These are phyloP conservation scores for Drosophila limbata DNA, from an alignment of 2,888 invertebrate genomes.

Conservation along the genomic window DNA sequence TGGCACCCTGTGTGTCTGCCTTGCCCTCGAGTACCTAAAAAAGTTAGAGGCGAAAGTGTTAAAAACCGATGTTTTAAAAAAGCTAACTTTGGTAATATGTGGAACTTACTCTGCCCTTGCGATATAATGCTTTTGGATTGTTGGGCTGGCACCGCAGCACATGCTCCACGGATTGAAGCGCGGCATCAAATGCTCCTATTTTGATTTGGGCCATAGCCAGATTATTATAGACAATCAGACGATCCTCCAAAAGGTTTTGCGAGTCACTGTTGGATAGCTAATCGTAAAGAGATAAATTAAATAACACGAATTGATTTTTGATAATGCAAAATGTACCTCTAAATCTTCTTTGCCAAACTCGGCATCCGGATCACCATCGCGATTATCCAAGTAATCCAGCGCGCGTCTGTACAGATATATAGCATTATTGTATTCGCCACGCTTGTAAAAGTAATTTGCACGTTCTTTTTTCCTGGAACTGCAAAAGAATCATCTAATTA, in stretches of 20 bases:
- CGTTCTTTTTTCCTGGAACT: slow-evolving; percentile 92
- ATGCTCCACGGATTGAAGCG: slow-evolving; percentile 92
- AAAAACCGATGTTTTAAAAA: too few relatives aligned
- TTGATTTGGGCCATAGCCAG: slow-evolving; percentile 97
- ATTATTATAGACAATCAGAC: slow-evolving; percentile 95
- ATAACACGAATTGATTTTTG: neutral
- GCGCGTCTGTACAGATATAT: slow-evolving; percentile 95
- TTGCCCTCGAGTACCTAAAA: slow-evolving; percentile 88
- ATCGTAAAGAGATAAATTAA: neutral
- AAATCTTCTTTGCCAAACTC: slow-evolving; percentile 86
- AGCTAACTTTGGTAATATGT: neutral
- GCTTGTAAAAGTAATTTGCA: slow-evolving; percentile 96
- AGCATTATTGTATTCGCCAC: slow-evolving; percentile 92
- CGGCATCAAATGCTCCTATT: slow-evolving; percentile 93
- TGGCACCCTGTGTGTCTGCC: slow-evolving; percentile 90
- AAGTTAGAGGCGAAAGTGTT: neutral
- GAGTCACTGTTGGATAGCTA: slow-evolving; percentile 87
- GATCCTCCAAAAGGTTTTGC: slow-evolving; percentile 90
- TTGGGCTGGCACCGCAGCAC: slow-evolving; percentile 93
- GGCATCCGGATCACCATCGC: slow-evolving; percentile 88
- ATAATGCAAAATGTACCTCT: slow-evolving; percentile 53
- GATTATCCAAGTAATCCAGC: slow-evolving; percentile 92
- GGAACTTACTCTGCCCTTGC: slow-evolving; percentile 90
- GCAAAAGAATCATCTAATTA: slow-evolving; percentile 4
- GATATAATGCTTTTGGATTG: slow-evolving; percentile 95